phyloP scores from a whole-genome alignment of 2,113 vertebrate species.

The Sylvia atricapilla region DNA sequence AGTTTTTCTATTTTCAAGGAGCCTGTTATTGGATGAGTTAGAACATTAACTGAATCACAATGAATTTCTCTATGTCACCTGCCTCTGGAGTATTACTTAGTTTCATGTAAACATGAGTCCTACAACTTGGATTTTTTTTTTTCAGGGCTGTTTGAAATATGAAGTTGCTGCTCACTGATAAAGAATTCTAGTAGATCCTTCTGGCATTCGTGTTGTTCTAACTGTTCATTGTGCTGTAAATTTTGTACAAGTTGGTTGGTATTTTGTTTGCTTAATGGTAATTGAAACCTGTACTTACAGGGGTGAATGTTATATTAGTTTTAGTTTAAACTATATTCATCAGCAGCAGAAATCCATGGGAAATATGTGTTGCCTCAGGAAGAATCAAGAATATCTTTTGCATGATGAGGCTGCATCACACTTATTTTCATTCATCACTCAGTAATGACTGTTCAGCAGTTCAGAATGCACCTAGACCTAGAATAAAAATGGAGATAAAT shows the following conservation, averaged over 20 bases:
- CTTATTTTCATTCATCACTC: neutral
- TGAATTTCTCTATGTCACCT: neutral
- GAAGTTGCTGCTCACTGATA: neutral
- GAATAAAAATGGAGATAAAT: neutral
- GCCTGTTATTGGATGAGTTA: neutral
- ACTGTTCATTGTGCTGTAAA: neutral
- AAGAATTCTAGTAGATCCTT: conserved; percentile 16
- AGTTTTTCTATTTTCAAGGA: neutral
- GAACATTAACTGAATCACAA: neutral
- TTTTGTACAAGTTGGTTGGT: neutral
- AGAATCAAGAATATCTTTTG: neutral
- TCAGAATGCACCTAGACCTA: neutral
- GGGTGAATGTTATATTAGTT: neutral
- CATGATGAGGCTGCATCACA: neutral
- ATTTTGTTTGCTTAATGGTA: neutral
- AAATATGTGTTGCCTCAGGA: neutral
- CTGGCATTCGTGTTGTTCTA: conserved; percentile 34
- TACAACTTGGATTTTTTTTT: neutral
- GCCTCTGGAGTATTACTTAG: neutral
- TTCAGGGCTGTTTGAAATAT: neutral
- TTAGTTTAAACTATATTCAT: neutral
- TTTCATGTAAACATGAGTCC: neutral
- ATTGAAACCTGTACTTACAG: neutral
- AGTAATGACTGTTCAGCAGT: neutral
- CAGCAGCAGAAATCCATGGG: neutral